phyloP scores from a whole-genome alignment of 2,797 vertebrate species.

The Melanitta fusca region DNA sequence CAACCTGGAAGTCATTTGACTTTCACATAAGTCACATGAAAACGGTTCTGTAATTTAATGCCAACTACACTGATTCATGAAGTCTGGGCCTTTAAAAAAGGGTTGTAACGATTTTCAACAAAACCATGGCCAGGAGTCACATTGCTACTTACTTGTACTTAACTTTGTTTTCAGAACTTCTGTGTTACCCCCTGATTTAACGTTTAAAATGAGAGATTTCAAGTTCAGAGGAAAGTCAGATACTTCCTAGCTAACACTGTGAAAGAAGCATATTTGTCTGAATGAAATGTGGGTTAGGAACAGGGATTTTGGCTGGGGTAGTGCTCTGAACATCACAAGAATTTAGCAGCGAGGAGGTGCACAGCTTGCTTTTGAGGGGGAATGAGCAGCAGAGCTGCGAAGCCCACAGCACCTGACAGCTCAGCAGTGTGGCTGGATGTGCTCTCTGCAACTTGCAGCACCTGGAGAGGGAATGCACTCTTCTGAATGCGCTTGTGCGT shows the following conservation, averaged over 20 bases:
- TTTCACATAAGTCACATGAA: neutral
- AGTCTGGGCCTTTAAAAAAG: neutral
- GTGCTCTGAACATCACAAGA: neutral
- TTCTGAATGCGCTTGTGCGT: accelerated
- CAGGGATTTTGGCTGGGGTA: neutral
- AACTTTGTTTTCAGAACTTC: neutral
- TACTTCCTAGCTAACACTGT: neutral
- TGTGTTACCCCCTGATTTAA: neutral
- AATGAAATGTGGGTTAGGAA: neutral
- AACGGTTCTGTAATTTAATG: neutral
- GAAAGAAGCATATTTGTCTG: neutral
- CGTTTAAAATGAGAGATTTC: neutral
- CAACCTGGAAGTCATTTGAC: neutral
- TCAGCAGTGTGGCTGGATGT: too few relatives aligned
- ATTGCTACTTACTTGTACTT: neutral
- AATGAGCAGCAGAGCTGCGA: accelerated
- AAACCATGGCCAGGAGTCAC: neutral
- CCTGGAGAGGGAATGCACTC: neutral
- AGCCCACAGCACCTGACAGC: accelerated
- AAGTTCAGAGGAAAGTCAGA: accelerated
- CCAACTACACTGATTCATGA: neutral
- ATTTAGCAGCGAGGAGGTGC: accelerated
- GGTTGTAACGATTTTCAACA: neutral
- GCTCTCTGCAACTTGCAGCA: accelerated
- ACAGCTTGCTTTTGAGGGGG: neutral